Percentiles rank a stretch among this genome's conserved stretches.
phyloP scores from a whole-genome alignment of 2,888 invertebrate species.

The Schizotus pectinicornis region DNA sequence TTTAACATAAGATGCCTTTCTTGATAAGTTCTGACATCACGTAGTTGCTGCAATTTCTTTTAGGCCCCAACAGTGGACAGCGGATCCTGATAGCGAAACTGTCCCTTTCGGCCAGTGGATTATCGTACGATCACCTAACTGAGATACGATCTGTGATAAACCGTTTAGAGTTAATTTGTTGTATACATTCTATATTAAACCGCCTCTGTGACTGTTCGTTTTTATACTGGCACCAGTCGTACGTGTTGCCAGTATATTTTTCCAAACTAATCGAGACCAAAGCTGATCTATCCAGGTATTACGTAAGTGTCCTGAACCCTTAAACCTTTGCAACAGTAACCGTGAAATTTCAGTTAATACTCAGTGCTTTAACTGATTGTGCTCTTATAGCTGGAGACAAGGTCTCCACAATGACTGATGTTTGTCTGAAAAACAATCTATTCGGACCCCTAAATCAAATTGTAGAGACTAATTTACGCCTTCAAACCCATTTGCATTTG shows the following conservation, averaged over 20 bases:
- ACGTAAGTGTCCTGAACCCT: slow-evolving; percentile 57
- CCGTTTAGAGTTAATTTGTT: slow-evolving; percentile 69
- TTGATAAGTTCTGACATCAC: too few relatives aligned
- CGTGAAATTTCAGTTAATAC: slow-evolving; percentile 49
- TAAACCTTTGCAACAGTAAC: not conserved
- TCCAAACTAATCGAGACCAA: slow-evolving; percentile 73
- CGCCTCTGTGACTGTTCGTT: slow-evolving; percentile 76
- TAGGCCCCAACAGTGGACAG: slow-evolving; percentile 55
- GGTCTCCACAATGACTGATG: slow-evolving; percentile 56
- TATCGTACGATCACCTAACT: slow-evolving; percentile 68
- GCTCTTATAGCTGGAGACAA: slow-evolving; percentile 42
- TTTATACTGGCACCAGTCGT: slow-evolving; percentile 80
- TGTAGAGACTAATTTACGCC: slow-evolving; percentile 90
- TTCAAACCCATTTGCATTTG: slow-evolving; percentile 91
- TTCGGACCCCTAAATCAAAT: slow-evolving; percentile 79
- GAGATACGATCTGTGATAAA: slow-evolving; percentile 68
- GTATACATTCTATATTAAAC: slow-evolving; percentile 65
- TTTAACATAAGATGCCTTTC: too few relatives aligned
- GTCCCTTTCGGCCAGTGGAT: slow-evolving; percentile 62
- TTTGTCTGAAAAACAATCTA: slow-evolving; percentile 64
- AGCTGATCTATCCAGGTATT: slow-evolving; percentile 68
- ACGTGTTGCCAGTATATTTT: slow-evolving; percentile 75
- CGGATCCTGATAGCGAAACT: slow-evolving; percentile 54
- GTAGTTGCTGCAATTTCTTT: slow-evolving; percentile 33
- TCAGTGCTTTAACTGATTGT: slow-evolving; percentile 52